Percentiles rank a stretch among this genome's conserved stretches.
phyloP scores from a whole-genome alignment of 2,888 invertebrate genomes.

The Bhutanitis thaidina region DNA sequence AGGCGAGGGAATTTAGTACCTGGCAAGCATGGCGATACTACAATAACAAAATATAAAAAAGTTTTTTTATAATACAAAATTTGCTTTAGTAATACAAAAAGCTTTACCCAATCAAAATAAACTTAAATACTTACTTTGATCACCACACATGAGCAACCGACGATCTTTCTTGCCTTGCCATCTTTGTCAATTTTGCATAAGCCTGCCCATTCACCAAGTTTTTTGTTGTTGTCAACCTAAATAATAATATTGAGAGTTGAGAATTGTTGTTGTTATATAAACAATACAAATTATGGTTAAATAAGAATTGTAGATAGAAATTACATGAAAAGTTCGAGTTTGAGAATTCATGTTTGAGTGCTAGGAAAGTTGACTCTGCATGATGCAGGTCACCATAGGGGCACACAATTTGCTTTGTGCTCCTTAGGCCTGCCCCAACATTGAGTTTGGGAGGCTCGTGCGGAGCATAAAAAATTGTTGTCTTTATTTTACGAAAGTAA shows the following conservation, averaged over 20 bases:
- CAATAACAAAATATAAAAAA: too few relatives aligned
- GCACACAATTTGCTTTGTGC: constrained; percentile 61
- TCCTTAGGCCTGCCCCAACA: constrained; percentile 47
- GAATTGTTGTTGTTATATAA: not conserved
- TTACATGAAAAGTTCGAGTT: constrained; percentile 8
- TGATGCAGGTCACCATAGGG: constrained; percentile 69
- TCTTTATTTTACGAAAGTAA: too few relatives aligned
- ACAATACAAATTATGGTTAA: not conserved
- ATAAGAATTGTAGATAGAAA: not conserved
- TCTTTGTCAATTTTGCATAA: constrained; percentile 99
- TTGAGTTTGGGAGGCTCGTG: constrained; percentile 51
- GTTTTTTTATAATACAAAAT: too few relatives aligned
- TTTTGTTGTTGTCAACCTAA: constrained; percentile 97
- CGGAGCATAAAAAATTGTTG: constrained; percentile 45
- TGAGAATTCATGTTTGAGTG: constrained; percentile 66
- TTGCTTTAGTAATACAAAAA: too few relatives aligned
- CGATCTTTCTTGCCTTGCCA: constrained; percentile 99
- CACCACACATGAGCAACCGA: constrained; percentile 98
- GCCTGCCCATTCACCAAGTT: constrained; percentile 99
- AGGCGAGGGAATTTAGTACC: too few relatives aligned
- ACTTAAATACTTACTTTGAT: constrained; percentile 84
- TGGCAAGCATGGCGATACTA: too few relatives aligned
- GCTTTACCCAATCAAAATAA: too few relatives aligned
- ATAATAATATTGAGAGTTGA: constrained; percentile 18
- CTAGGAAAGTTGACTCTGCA: constrained; percentile 75